Evolutionary conservation across 2,113 vertebrate species (phyloP), one percentile per base, ranked within the genome.

Genomic region (Falco punctatus): DNA sequence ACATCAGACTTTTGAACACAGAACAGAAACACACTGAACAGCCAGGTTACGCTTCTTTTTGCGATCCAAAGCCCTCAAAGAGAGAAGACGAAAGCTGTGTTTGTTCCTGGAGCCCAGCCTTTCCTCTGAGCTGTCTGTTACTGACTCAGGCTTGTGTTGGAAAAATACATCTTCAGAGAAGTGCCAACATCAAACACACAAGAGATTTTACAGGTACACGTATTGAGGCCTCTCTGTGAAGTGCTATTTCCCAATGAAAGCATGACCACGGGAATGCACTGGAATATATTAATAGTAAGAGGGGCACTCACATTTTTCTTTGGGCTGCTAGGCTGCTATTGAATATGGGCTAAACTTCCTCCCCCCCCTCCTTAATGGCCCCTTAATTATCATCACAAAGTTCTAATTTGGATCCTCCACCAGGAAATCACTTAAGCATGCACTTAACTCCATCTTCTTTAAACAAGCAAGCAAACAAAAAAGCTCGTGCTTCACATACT

Each of bases 151-250:
- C 61, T 89, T 73, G 46, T 80, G 48, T 71, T 96, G 85, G 87
- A 97, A 93, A 95, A 95, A 93, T 74, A 90, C 51, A 78, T 90
- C 91, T 96, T 96, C 94, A 97, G 87, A 96, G 80, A 92, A 86
- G 59, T 59, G 91, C 87, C 85, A 94, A 78, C 91, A 94, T 96
- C 96, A 97, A 94, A 96, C 81, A 82, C 74, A 65, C 19, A 7
- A 59, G 89, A 88, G 80, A 88, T 90, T 94, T 95, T 91, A 79
- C 89, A 95, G 94, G 92, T 75, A 66, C 71, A 48, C 1, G 6
- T 22, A 83, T 11, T 6, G 79, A 95, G 96, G 79, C 32, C 70
- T 58, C 46, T 42, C 74, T 91, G 28, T 87, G 88, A 97, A 96
- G 73, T 66, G 83, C 79, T 83, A 3, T 65, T 92, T 97, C 73